Evolutionary conservation across 2,888 invertebrate genomes (phyloP), one percentile per base, ranked within the genome.

Genomic region (Acleris literana): DNA sequence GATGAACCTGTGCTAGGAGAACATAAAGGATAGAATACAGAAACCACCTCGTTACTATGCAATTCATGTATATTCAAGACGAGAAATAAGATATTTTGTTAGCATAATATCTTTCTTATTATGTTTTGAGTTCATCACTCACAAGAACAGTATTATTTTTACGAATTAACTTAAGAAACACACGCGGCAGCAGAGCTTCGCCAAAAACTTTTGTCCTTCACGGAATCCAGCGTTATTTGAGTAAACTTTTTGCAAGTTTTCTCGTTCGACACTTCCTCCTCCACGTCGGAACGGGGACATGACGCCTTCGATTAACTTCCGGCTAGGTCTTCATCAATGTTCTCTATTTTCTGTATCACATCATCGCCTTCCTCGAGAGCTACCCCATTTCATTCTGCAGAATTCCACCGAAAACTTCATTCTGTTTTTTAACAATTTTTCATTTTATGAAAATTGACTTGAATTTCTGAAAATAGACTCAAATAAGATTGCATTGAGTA

Each of bases 221-320:
- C 18, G 59, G 59, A 64, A 54, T 53, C 59, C 48, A 25, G 59
- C 48, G 59, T 25, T 48, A 39, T 59, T 64, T 20, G 20, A 20
- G 48, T 39, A 20, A 64, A 64, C 59, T 64, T 59, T 49, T 18
- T 18, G 22, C 16, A 59, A 59, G 43, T 64, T 46, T 53, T 46
- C 52, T 58, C 53, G 44, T 58, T 59, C 54, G 59, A 64, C 64
- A 59, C 54, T 59, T 64, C 59, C 64, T 25, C 17, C 20, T 62
- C 61, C 56, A 39, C 44, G 55, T 25, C 57, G 33, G 29, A 53
- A 53, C 51, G 51, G 49, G 7, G 46, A 53, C 58, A 58, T 25
- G 39, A 58, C 46, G 22, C 46, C 53, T 64, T 64, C 58, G 53
- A 64, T 64, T 64, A 64, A 58, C 22, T 58, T 20, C 17, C 46